Percentiles rank a stretch among this genome's conserved stretches.
Evolutionary conservation across 2,113 vertebrate species (phyloP).

Genomic region (Prunella fulvescens): DNA sequence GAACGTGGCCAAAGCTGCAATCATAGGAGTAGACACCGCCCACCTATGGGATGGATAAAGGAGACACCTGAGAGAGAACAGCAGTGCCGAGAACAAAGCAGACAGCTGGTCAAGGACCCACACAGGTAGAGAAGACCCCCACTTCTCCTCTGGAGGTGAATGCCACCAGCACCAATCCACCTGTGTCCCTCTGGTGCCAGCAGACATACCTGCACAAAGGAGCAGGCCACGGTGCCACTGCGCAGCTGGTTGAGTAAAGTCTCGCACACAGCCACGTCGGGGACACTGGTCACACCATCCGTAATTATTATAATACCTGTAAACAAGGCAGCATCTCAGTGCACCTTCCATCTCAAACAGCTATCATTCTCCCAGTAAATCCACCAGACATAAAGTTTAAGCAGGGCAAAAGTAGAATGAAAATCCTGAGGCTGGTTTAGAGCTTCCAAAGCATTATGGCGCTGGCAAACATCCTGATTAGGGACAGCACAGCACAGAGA

Average conservation of each 20-base stretch:
- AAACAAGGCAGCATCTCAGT: not conserved
- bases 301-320: slow-evolving; percentile 97
- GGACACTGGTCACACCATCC: slow-evolving; percentile 97
- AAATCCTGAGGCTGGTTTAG: not conserved
- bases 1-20: slow-evolving; percentile 96
- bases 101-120: not conserved
- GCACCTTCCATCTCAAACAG: not conserved
- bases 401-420: not conserved
- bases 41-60: slow-evolving; percentile 73
- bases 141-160: not conserved
- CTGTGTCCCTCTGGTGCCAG: not conserved
- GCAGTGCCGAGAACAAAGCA: not conserved
- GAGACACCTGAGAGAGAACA: not conserved
- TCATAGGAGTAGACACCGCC: slow-evolving; percentile 94
- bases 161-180: rapidly evolving
- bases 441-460: not conserved
- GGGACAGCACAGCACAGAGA: not conserved
- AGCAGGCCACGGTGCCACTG: slow-evolving; percentile 93
- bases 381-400: not conserved
- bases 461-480: not conserved
- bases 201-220: slow-evolving; percentile 90
- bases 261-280: slow-evolving; percentile 94
- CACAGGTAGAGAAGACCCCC: not conserved
- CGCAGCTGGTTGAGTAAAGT: slow-evolving; percentile 94
- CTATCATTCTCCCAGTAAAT: not conserved